Base-by-base conservation (phyloP, 2,113 vertebrate species). In the Sakesphorus luctuosus region DNA sequence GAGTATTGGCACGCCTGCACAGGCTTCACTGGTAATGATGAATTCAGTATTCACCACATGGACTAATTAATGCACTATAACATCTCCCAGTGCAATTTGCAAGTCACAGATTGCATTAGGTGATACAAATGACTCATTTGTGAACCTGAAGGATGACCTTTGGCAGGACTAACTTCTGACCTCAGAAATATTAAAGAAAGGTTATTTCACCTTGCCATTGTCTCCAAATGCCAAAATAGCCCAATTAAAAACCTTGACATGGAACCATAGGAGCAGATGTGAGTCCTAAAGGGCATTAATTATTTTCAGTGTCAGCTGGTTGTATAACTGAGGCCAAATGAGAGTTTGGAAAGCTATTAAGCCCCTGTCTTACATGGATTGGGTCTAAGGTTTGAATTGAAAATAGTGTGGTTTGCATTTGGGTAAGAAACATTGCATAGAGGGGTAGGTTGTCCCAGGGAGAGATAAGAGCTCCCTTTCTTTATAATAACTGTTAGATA, bases 221-320 rank as follows among this genome's bases (percentile, higher is more conserved):
- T 98, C 98, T 98, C 98, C 98, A 98, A 98, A 98, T 98, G 98
- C 98, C 98, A 98, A 99, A 99, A 98, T 98, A 98, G 98, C 98
- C 98, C 98, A 98, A 99, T 99, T 99, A 98, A 98, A 98, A 98
- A 98, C 97, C 98, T 97, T 98, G 98, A 98, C 98, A 98, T 98
- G 98, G 98, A 98, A 98, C 98, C 97, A 97, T 97, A 98, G 98
- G 98, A 98, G 98, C 98, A 98, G 98, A 98, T 98, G 98, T 91
- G 93, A 98, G 97, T 98, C 98, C 98, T 98, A 98, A 98, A 98
- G 98, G 98, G 98, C 98, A 98, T 98, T 98, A 98, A 98, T 98
- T 98, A 98, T 98, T 98, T 98, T 98, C 98, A 97, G 98, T 98
- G 98, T 98, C 98, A 98, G 98, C 98, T 98, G 98, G 98, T 98